Evolutionary conservation across 1,140 invertebrate species (phyloP), one percentile per base, ranked within the genome.

Genomic region (Calephelis nemesis): DNA sequence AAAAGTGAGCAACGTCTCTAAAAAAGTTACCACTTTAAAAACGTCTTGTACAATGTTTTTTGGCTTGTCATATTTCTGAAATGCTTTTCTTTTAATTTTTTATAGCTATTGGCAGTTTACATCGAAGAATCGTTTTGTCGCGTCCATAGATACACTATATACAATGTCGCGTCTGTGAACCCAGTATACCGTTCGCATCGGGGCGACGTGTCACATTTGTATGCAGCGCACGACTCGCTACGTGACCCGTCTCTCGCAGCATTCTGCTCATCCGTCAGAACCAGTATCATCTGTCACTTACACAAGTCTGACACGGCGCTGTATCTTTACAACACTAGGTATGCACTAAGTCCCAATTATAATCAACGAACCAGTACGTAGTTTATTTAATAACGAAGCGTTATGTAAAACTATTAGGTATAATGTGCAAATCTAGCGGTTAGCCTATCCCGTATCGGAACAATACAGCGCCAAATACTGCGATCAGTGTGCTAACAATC

Each of bases 191-290:
- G 10, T 47, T 7, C 65, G 65, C 67, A 45, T 69, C 48, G 71
- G 65, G 52, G 65, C 63, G 67, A 58, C 70, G 62, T 49, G 62
- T 58, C 70, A 62, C 81, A 86, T 88, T 82, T 84, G 76, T 87
- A 90, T 88, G 78, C 86, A 68, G 65, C 71, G 70, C 74, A 76
- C 74, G 69, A 67, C 72, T 74, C 63, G 71, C 74, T 72, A 87
- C 86, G 85, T 87, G 87, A 87, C 83, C 71, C 71, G 82, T 80
- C 80, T 86, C 70, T 63, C 65, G 79, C 73, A 50, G 58, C 42
- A 45, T 8, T 45, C 42, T 45, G 42, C 42, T 71, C 70, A 62
- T 70, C 69, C 50, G 70, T 70, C 70, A 70, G 72, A 76, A 76
- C 72, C 50, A 74, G 70, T 66, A 74, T 67, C 68, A 64, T 60